phyloP scores from a whole-genome alignment of 2,888 invertebrate species.

The Drosophila emarginata region DNA sequence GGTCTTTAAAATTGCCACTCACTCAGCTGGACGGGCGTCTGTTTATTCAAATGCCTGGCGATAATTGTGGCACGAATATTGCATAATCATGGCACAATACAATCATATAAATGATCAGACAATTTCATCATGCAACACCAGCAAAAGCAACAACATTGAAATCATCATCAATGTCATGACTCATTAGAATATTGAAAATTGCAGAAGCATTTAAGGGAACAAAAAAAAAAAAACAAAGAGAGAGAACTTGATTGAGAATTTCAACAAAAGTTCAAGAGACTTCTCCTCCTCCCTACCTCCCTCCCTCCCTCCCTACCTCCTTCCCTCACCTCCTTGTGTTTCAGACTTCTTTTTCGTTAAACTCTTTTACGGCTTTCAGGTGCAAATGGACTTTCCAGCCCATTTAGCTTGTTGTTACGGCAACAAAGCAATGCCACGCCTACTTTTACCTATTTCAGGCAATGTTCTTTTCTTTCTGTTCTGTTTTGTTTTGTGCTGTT shows the following conservation, averaged over 20 bases:
- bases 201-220: slow-evolving; percentile 28
- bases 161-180: slow-evolving; percentile 56
- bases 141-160: not conserved
- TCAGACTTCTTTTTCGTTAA: not conserved
- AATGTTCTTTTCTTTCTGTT: not conserved
- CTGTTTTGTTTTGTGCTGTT: not conserved
- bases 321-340: slow-evolving; percentile 10
- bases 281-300: too few species aligned
- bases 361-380: slow-evolving; percentile 3
- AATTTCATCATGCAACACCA: slow-evolving; percentile 37
- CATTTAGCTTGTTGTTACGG: slow-evolving; percentile 45
- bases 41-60: slow-evolving; percentile 64
- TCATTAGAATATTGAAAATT: slow-evolving; percentile 33
- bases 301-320: too few species aligned
- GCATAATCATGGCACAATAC: slow-evolving; percentile 66
- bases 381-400: slow-evolving; percentile 46
- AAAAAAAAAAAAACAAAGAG: too few species aligned
- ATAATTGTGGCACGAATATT: slow-evolving; percentile 73
- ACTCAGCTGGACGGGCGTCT: slow-evolving; percentile 44
- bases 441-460: slow-evolving; percentile 51
- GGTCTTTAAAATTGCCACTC: slow-evolving; percentile 62
- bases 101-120: slow-evolving; percentile 52
- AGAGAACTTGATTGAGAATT: not conserved
- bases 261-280: slow-evolving; percentile 27
- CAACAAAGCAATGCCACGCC: slow-evolving; percentile 26